Percentiles rank a stretch among this genome's conserved stretches.
Conservation (phyloP, 2,113 vertebrate species). For the Bubo blakistoni region DNA sequence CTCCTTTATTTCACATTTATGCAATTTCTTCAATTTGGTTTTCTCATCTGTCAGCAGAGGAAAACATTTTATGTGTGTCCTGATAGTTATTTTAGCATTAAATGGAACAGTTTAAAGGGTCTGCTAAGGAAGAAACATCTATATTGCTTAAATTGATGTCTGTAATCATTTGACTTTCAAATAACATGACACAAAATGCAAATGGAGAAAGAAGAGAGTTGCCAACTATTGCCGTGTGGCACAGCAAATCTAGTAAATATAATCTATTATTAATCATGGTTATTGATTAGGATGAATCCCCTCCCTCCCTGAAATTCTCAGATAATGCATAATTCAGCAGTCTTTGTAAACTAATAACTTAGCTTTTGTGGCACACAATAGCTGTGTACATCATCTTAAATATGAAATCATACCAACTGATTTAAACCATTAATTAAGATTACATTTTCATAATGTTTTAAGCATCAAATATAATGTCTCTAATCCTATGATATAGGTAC, state of each 20-base stretch:
- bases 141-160: slow-evolving; percentile 17
- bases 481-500: slow-evolving; percentile 10
- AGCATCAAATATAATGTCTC: neutral
- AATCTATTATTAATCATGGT: slow-evolving; percentile 50
- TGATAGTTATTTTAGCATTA: slow-evolving; percentile 13
- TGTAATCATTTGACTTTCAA: slow-evolving; percentile 45
- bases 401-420: neutral
- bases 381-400: neutral
- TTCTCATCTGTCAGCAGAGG: slow-evolving; percentile 34
- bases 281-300: slow-evolving; percentile 55
- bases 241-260: slow-evolving; percentile 17
- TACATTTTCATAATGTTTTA: neutral
- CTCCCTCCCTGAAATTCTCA: neutral
- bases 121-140: slow-evolving; percentile 12
- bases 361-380: slow-evolving; percentile 1
- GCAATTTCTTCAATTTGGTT: slow-evolving; percentile 36
- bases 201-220: neutral
- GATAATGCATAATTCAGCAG: slow-evolving; percentile 40
- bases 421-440: slow-evolving; percentile 24
- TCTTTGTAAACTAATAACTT: slow-evolving; percentile 32
- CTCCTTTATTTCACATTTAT: slow-evolving; percentile 41
- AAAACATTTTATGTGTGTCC: slow-evolving; percentile 17
- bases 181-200: slow-evolving; percentile 6
- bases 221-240: neutral
- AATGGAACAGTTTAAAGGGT: slow-evolving; percentile 40